These are phyloP conservation scores for Esperia sulphurella DNA, from an alignment of 2,888 invertebrate species.

Conservation along the genomic window DNA sequence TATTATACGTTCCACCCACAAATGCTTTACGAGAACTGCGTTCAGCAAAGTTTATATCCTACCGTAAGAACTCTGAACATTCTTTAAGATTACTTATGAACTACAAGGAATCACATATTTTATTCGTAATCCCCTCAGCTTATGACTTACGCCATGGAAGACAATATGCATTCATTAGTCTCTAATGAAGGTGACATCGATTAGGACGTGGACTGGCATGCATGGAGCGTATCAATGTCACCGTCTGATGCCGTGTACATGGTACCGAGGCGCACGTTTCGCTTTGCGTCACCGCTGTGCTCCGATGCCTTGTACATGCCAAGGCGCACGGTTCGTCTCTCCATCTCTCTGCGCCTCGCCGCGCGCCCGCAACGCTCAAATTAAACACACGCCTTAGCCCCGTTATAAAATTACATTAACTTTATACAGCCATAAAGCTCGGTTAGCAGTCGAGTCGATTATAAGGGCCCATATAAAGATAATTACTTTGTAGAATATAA, in stretches of 20 bases:
- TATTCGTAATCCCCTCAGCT: neutral
- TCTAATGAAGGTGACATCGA: constrained; percentile 1
- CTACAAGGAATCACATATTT: neutral
- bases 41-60: no score
- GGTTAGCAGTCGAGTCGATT: constrained; percentile 46
- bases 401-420: constrained; percentile 53
- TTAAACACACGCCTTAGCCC: constrained; percentile 45
- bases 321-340: neutral
- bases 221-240: neutral
- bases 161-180: constrained; percentile 10
- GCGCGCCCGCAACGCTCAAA: constrained; percentile 33
- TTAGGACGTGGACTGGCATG: neutral
- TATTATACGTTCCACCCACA: no score
- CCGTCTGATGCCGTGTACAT: neutral
- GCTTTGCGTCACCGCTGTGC: neutral
- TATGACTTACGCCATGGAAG: neutral
- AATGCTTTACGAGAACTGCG: no score
- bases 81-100: no score
- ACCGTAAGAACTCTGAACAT: no score
- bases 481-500: constrained; percentile 47
- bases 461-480: constrained; percentile 52
- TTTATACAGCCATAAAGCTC: constrained; percentile 44
- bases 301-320: neutral
- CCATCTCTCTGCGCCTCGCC: constrained; percentile 5
- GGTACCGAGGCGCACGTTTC: neutral